Evolutionary conservation across 1,140 invertebrate species (phyloP), one percentile per base, ranked within the genome.

Genomic region (Ceratoteleas bidentatus): DNA sequence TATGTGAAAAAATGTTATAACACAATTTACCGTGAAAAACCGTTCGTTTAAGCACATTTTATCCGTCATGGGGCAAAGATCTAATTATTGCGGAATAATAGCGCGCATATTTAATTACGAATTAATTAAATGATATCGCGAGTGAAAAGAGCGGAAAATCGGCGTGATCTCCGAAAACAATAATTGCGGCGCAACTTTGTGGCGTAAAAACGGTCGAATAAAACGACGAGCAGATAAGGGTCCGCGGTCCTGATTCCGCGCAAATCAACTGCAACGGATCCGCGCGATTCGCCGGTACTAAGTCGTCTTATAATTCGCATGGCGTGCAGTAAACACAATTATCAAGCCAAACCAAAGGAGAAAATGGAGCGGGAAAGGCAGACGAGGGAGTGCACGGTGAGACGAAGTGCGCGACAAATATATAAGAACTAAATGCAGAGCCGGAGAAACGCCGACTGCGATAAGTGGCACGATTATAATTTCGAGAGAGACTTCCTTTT

Each of bases 391-490:
- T 72, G 68, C 81, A 75, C 72, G 79, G 58, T 45, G 69, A 57
- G 68, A 58, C 57, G 38, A 65, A 47, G 45, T 47, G 60, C 15
- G 69, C 52, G 56, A 57, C 54, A 72, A 64, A 65, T 66, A 52
- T 62, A 64, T 81, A 74, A 81, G 77, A 74, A 74, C 62, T 73
- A 68, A 69, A 74, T 69, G 68, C 62, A 57, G 43, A 65, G 43
- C 15, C 58, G 49, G 60, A 72, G 65, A 68, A 68, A 53, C 61
- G 73, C 62, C 58, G 58, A 69, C 43, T 76, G 64, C 45, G 66
- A 56, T 65, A 66, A 79, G 78, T 78, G 73, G 76, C 34, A 61
- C 68, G 80, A 82, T 82, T 77, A 82, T 77, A 82, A 77, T 77
- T 82, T 82, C 47, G 62, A 77, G 62, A 73, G 73, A 73, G 68